Evolutionary conservation across 2,797 vertebrate genomes (phyloP), one percentile per base, ranked within the genome.

Genomic region (Gadopsis bispinosus): DNA sequence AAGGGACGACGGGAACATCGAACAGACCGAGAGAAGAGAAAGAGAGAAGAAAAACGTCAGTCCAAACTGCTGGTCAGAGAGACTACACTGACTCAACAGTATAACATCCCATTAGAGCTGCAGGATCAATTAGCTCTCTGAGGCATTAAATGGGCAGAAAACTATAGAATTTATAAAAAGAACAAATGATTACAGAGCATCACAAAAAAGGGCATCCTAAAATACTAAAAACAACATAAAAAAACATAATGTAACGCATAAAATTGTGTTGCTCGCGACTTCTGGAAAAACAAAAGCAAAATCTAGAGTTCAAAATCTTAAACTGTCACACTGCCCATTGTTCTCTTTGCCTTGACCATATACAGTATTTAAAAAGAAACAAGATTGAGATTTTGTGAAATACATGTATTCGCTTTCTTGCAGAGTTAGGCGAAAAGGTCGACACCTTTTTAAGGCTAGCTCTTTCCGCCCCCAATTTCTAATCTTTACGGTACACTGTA

Each of bases 41-140:
- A 48, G 14, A 58, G 51, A 58, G 33, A 62, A 16, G 22, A 31
- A 50, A 29, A 10, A 56, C 1, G 14, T 86, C 17, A 70, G 68
- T 22, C 63, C 33, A 66, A 54, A 10, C 2, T 19, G 41, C 3
- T 9, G 13, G 4, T 26, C 16, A 39, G 14, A 73, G 7, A 31
- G 20, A 41, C 2, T 1, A 39, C 68, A 29, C 11, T 19, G 16
- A 79, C 16, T 20, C 19, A 17, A 7, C 4, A 35, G 35, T 37
- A 0, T 2, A 47, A 43, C 64, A 53, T 31, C 33, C 22, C 31
- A 6, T 51, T 22, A 13, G 16, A 20, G 20, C 4, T 0, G 14
- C 2, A 14, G 39, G 26, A 69, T 45, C n/a, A n/a, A n/a, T 31
- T 16, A 45, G 8, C 29, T 69, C 43, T 4, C 2, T 11, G 1